These are phyloP conservation scores for Zelleria hepariella DNA, from an alignment of 2,888 invertebrate genomes.

Conservation along the genomic window DNA sequence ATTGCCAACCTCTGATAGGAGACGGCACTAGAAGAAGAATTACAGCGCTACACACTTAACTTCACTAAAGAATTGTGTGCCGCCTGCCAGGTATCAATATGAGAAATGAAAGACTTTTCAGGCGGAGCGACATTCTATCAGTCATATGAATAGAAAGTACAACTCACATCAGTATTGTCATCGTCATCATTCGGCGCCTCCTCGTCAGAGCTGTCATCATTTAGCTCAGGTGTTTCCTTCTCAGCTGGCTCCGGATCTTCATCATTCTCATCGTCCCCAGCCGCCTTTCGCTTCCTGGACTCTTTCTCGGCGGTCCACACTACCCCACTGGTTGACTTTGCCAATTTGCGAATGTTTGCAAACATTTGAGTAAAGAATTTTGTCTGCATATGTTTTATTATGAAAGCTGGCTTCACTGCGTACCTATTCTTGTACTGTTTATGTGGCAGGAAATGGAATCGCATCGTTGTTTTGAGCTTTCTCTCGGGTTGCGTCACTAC, in stretches of 20 bases:
- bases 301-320: slow-evolving; percentile 62
- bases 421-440: slow-evolving; percentile 81
- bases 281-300: slow-evolving; percentile 23
- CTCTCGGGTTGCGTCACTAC: slow-evolving; percentile 70
- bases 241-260: slow-evolving; percentile 33
- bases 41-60: no score
- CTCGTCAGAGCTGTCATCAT: slow-evolving; percentile 75
- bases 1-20: no score
- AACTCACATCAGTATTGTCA: slow-evolving; percentile 60
- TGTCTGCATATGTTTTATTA: slow-evolving; percentile 82
- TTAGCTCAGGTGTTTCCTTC: slow-evolving; percentile 27
- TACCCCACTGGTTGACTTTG: slow-evolving; percentile 65
- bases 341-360: slow-evolving; percentile 70
- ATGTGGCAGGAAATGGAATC: slow-evolving; percentile 81
- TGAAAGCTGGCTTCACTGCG: slow-evolving; percentile 76
- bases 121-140: no score
- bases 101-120: no score
- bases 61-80: no score
- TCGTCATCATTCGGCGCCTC: slow-evolving; percentile 75
- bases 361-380: slow-evolving; percentile 80
- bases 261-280: slow-evolving; percentile 53
- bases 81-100: no score
- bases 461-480: slow-evolving; percentile 76
- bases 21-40: no score
- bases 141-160: no score